A percentile compares a stretch with the other conserved stretches of the same genome.
phyloP scores from a whole-genome alignment of 2,888 invertebrate genomes.

The Eulithis testata region DNA sequence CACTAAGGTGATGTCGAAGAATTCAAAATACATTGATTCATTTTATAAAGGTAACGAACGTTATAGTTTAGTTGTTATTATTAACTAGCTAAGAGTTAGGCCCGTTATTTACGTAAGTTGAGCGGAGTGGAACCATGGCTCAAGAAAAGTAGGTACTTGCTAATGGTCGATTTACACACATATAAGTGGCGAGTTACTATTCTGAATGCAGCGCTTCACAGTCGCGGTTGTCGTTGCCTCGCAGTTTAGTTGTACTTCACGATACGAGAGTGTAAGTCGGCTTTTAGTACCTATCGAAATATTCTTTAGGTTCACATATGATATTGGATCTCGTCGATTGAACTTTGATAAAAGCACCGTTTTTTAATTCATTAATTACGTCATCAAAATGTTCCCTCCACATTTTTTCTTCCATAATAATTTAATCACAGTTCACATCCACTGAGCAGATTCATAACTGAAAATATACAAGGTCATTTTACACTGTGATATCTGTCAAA shows the following conservation, averaged over 20 bases:
- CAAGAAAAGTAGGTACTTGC: no score
- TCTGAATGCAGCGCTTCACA: no score
- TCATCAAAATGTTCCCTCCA: slow-evolving; percentile 6
- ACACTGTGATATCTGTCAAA: no score
- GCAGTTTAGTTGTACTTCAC: no score
- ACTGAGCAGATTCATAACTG: slow-evolving; percentile 8
- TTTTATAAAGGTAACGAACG: slow-evolving; percentile 56
- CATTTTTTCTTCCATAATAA: slow-evolving; percentile 15
- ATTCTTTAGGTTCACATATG: neutral
- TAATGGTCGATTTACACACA: no score
- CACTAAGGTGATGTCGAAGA: slow-evolving; percentile 63
- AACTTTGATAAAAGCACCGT: slow-evolving; percentile 28
- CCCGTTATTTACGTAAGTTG: neutral
- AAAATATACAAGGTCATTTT: slow-evolving; percentile 1
- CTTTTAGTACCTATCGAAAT: no score
- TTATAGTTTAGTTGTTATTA: slow-evolving; percentile 35
- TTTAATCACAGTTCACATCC: slow-evolving; percentile 22
- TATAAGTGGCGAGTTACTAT: no score
- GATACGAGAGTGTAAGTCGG: no score
- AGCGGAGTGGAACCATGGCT: neutral
- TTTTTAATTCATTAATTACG: slow-evolving; percentile 8
- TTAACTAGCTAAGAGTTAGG: slow-evolving; percentile 35
- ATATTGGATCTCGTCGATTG: neutral
- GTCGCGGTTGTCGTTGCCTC: no score
- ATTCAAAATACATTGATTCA: slow-evolving; percentile 44